Conservation (phyloP, 2,888 invertebrate genomes). For the Nephrotoma flavescens region DNA sequence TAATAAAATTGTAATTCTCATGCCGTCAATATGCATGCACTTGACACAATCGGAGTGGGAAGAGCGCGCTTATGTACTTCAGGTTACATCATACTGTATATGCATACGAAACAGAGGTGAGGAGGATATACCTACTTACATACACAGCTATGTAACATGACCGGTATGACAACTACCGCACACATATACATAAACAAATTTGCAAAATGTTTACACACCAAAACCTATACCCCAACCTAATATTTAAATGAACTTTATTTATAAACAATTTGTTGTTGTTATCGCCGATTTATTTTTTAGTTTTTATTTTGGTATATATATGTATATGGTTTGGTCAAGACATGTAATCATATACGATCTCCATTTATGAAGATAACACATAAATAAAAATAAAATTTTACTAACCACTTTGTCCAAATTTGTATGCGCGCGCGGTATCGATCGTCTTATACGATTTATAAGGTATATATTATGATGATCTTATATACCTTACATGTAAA, state of each 20-base stretch:
- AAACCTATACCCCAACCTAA: not conserved
- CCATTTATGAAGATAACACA: not conserved
- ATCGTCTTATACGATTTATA: not conserved
- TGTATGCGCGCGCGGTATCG: not conserved
- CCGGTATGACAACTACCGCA: not conserved
- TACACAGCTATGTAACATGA: not conserved
- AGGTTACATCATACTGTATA: not conserved
- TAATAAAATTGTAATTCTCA: not conserved
- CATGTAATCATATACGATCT: not conserved
- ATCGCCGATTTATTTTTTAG: not conserved
- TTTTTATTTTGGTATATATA: not conserved
- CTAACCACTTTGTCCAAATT: not conserved
- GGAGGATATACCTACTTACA: not conserved
- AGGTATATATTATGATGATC: not conserved
- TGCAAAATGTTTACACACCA: not conserved
- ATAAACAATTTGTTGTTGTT: not conserved
- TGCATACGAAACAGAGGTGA: not conserved
- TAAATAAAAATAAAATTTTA: not conserved
- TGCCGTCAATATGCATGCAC: not conserved
- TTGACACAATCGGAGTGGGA: not conserved
- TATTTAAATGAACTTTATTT: not conserved
- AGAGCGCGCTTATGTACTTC: not conserved
- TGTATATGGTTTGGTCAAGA: not conserved
- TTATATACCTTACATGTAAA: not conserved
- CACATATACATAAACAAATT: not conserved